Base-by-base conservation (phyloP, 2,888 invertebrate genomes). In the Stenolophus ochropezus region DNA sequence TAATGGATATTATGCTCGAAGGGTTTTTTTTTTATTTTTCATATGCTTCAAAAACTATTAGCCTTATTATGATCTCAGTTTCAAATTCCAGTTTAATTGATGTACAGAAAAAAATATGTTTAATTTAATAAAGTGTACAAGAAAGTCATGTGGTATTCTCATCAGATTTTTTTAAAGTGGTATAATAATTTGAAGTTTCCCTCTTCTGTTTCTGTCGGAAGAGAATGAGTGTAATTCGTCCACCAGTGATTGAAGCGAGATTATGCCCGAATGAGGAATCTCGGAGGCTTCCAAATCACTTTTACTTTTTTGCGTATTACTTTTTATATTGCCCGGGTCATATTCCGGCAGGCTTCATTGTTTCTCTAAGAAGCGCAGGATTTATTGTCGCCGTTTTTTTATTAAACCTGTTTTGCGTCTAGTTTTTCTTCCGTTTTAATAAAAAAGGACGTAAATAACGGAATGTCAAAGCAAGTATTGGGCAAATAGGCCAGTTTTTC, bases 391-490 rank as follows among this genome's bases (percentile, higher is more conserved):
- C 33, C 20, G 69, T 69, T 69, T 69, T 33, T 69, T 69, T 69
- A 69, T 69, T 69, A 69, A 69, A 69, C 69, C 18, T 69, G 69
- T 69, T 69, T 69, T 69, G 33, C 69, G 33, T 69, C 21, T 69
- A 69, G 42, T 69, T 69, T 69, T 69, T 33, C 42, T 4, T 69
- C 5, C 69, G 69, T 69, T 69, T 69, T 69, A 69, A 69, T 69
- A 69, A 69, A 69, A 69, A 69, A 42, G 69, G 33, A 69, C 69
- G 42, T 69, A 69, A 69, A 69, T 69, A 69, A 69, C 69, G 42
- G n/a, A 69, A 69, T 69, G 69, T 69, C 69, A 69, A 69, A 69
- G 42, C 20, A 18, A 47, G 69, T 21, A 69, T 69, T 16, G 42
- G 61, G 61, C 25, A 61, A 61, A 61, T 27, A 23, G 61, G 25